These are phyloP conservation scores for Excalfactoria chinensis DNA, from an alignment of 2,113 vertebrate species.

Conservation along the genomic window DNA sequence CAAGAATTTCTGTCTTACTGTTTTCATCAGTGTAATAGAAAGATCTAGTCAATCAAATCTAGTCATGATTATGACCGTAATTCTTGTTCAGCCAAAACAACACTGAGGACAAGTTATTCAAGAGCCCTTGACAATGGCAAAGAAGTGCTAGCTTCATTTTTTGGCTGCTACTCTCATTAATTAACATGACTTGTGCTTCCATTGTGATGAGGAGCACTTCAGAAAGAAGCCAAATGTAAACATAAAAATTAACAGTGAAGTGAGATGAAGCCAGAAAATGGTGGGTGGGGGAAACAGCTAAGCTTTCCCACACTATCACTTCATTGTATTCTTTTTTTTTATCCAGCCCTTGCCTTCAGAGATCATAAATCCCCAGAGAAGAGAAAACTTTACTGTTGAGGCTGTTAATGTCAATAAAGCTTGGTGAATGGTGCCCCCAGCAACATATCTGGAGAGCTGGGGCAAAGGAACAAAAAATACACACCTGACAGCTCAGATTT, in stretches of 20 bases:
- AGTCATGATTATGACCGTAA: conserved; percentile 26
- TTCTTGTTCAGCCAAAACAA: conserved; percentile 53
- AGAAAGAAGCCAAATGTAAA: conserved; percentile 38
- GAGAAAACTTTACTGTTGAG: neutral
- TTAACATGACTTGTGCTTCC: conserved; percentile 5
- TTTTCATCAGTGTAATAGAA: conserved; percentile 29
- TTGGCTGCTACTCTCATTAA: conserved; percentile 1
- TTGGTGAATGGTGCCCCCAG: neutral
- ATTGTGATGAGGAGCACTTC: conserved; percentile 45
- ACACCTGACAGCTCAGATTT: conserved; percentile 1
- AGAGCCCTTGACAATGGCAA: conserved; percentile 27
- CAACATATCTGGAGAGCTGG: neutral
- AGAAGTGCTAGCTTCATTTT: neutral
- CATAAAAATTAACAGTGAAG: conserved; percentile 1
- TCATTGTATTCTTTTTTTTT: neutral
- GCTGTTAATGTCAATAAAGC: neutral
- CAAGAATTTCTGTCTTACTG: conserved; percentile 19
- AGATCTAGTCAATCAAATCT: conserved; percentile 40
- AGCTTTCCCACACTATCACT: neutral
- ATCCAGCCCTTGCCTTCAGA: neutral
- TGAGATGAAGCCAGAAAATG: conserved; percentile 11
- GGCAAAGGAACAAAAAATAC: neutral
- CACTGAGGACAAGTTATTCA: conserved; percentile 47
- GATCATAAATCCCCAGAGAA: neutral
- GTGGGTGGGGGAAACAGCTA: neutral